phyloP scores from a whole-genome alignment of 2,888 invertebrate species.

The Lycocerus yunnanus region DNA sequence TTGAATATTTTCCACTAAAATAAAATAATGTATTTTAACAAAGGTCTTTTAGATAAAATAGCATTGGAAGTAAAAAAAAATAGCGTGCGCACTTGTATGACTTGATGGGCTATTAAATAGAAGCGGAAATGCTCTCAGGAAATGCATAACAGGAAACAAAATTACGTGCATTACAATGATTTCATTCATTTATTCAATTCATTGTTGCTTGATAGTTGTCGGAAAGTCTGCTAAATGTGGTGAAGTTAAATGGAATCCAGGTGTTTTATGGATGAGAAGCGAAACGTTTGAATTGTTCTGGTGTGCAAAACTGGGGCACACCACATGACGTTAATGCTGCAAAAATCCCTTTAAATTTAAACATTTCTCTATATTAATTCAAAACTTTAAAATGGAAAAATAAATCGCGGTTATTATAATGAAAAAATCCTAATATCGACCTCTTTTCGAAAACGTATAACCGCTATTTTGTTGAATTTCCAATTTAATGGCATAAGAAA shows the following conservation, averaged over 20 bases:
- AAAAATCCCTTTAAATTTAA: neutral
- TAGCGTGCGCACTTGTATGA: neutral
- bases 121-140: constrained; percentile 16
- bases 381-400: neutral
- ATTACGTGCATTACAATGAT: constrained; percentile 21
- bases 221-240: constrained; percentile 19
- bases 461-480: neutral
- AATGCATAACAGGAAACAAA: constrained; percentile 20
- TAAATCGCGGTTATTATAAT: neutral
- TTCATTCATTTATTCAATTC: constrained; percentile 24
- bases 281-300: constrained; percentile 6
- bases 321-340: neutral
- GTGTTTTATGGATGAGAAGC: constrained; percentile 20
- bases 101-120: constrained; percentile 4
- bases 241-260: constrained; percentile 16
- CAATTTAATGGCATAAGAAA: neutral
- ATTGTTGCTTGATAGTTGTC: constrained; percentile 8
- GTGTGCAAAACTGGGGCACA: constrained; percentile 2
- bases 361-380: neutral
- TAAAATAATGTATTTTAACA: neutral
- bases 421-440: neutral
- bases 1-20: neutral
- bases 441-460: neutral
- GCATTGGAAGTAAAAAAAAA: neutral
- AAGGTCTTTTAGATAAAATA: neutral